phyloP scores from a whole-genome alignment of 2,797 vertebrate genomes.

The Cossypha niveicapilla region DNA sequence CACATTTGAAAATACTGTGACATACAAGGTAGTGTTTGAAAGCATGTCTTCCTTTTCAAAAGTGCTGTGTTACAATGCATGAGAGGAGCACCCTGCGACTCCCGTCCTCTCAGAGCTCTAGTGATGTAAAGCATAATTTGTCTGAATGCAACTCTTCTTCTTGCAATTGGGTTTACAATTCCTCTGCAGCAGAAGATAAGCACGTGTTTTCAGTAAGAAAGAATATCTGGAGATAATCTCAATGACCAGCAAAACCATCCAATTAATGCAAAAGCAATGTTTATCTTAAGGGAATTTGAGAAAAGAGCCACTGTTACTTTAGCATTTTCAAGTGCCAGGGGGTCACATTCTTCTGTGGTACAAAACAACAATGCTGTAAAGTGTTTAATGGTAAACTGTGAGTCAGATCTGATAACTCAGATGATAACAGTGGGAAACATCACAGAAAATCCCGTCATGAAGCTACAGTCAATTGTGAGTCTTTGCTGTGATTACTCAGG shows the following conservation, averaged over 20 bases:
- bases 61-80: neutral
- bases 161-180: neutral
- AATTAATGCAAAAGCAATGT: neutral
- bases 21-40: neutral
- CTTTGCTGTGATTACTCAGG: neutral
- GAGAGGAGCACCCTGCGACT: accelerated
- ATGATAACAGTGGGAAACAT: neutral
- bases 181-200: neutral
- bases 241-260: neutral
- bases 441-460: neutral
- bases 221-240: neutral
- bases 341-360: neutral
- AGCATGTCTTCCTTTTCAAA: neutral
- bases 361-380: neutral
- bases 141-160: neutral
- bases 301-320: neutral
- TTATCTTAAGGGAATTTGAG: neutral
- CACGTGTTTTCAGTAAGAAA: neutral
- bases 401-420: neutral
- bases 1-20: neutral
- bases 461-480: neutral
- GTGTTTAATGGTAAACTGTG: neutral
- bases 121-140: neutral
- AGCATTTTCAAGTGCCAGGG: conserved; percentile 1
- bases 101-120: neutral